A percentile compares a stretch with the other conserved stretches of the same genome.
Evolutionary conservation across 2,797 vertebrate genomes (phyloP).

Genomic region (Neoniphon sammara): DNA sequence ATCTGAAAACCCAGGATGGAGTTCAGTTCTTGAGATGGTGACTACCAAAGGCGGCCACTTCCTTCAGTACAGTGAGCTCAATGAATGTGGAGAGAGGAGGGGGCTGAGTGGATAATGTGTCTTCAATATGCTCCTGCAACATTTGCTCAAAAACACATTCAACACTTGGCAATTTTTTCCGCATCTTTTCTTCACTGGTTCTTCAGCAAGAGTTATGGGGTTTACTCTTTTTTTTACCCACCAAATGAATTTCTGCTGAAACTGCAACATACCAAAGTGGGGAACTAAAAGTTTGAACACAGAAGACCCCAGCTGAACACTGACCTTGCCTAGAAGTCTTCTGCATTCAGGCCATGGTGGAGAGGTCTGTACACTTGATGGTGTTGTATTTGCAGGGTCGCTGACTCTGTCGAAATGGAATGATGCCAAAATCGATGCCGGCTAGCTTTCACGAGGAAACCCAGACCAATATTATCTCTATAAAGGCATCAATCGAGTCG

Average conservation of each 20-base stretch:
- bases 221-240: conserved; percentile 65
- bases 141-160: conserved; percentile 65
- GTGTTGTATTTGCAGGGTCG: too few species aligned
- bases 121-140: conserved; percentile 72
- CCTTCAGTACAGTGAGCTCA: conserved; percentile 55
- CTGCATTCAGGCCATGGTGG: neutral
- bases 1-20: conserved; percentile 58
- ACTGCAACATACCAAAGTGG: conserved; percentile 60
- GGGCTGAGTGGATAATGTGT: conserved; percentile 70
- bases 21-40: conserved; percentile 58
- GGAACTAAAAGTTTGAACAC: conserved; percentile 49
- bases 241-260: conserved; percentile 71
- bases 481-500: too few species aligned
- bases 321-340: conserved; percentile 30
- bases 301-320: conserved; percentile 5
- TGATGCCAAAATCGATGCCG: too few species aligned
- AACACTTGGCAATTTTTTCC: conserved; percentile 64
- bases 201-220: conserved; percentile 66
- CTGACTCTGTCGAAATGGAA: too few species aligned
- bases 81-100: conserved; percentile 64
- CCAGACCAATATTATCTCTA: too few species aligned
- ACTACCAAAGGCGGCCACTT: conserved; percentile 42
- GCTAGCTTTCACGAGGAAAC: too few species aligned
- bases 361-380: too few species aligned
- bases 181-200: conserved; percentile 66